phyloP scores from a whole-genome alignment of 2,888 invertebrate species.

The Athripsodes cinereus region DNA sequence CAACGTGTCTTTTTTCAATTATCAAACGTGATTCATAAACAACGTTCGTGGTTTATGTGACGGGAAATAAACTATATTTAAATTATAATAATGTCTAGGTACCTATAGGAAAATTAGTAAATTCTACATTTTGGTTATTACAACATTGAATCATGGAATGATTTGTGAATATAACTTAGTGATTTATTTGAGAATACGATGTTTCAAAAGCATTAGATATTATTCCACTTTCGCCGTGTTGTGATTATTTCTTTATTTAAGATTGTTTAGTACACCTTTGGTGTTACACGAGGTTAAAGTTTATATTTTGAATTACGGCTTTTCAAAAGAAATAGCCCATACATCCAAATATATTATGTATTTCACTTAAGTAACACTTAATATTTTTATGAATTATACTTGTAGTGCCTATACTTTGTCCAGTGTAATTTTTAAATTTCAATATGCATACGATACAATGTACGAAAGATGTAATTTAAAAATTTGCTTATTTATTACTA shows the following conservation, averaged over 20 bases:
- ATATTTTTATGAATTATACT: not conserved
- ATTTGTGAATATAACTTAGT: not conserved
- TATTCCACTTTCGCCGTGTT: not conserved
- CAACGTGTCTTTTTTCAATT: slow-evolving; percentile 2
- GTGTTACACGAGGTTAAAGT: not conserved
- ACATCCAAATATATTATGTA: not conserved
- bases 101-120: not conserved
- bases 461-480: too few relatives aligned
- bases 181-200: not conserved
- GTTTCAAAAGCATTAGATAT: not conserved
- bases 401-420: too few relatives aligned
- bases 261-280: not conserved
- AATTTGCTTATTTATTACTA: too few relatives aligned
- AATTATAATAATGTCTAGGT: not conserved
- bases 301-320: not conserved
- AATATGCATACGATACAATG: too few relatives aligned
- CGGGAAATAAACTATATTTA: not conserved
- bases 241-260: slow-evolving; percentile 1
- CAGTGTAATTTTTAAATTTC: too few relatives aligned
- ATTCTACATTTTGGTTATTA: not conserved
- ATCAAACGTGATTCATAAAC: slow-evolving; percentile 4
- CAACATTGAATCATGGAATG: not conserved
- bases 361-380: slow-evolving; percentile 1
- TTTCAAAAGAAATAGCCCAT: not conserved
- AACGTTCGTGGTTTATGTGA: not conserved